Evolutionary conservation across 2,113 vertebrate species (phyloP).

Genomic region (Morone saxatilis): DNA sequence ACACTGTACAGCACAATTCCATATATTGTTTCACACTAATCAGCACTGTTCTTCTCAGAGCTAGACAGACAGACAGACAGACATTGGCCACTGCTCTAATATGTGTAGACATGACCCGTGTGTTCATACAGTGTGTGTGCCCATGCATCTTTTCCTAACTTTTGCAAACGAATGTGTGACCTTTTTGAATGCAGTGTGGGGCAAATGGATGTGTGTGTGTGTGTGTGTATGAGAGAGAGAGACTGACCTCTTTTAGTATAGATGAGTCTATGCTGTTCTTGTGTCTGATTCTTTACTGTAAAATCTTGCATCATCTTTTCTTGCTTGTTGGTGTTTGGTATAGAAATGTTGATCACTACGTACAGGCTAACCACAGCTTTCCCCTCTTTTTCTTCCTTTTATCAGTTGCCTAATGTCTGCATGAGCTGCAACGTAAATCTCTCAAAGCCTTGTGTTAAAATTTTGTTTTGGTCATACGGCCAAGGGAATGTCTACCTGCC

Average conservation of each 20-base stretch:
- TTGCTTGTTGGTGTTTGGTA: slow-evolving; percentile 64
- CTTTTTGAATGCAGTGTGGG: slow-evolving; percentile 39
- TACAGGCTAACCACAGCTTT: slow-evolving; percentile 70
- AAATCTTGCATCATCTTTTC: slow-evolving; percentile 57
- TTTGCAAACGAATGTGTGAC: slow-evolving; percentile 59
- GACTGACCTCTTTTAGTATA: slow-evolving; percentile 25
- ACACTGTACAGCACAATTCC: slow-evolving; percentile 73
- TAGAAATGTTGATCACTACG: slow-evolving; percentile 48
- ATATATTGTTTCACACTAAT: slow-evolving; percentile 50
- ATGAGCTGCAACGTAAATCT: slow-evolving; percentile 70
- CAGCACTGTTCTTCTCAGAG: slow-evolving; percentile 68
- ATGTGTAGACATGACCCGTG: slow-evolving; percentile 66
- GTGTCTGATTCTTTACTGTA: slow-evolving; percentile 63
- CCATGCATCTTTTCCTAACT: slow-evolving; percentile 57
- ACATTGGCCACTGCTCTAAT: slow-evolving; percentile 72
- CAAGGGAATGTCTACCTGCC: slow-evolving; percentile 79
- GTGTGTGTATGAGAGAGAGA: background rate
- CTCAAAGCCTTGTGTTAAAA: slow-evolving; percentile 44
- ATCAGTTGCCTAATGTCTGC: slow-evolving; percentile 74
- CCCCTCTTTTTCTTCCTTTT: slow-evolving; percentile 56
- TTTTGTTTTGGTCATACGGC: slow-evolving; percentile 69
- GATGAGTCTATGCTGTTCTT: slow-evolving; percentile 12
- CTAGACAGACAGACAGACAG: slow-evolving; percentile 77
- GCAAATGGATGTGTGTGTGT: slow-evolving; percentile 1
- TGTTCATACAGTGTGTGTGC: slow-evolving; percentile 78